These are phyloP conservation scores for Caenorhabditis sulstoni DNA, from an alignment of 2,888 invertebrate genomes.

Conservation along the genomic window DNA sequence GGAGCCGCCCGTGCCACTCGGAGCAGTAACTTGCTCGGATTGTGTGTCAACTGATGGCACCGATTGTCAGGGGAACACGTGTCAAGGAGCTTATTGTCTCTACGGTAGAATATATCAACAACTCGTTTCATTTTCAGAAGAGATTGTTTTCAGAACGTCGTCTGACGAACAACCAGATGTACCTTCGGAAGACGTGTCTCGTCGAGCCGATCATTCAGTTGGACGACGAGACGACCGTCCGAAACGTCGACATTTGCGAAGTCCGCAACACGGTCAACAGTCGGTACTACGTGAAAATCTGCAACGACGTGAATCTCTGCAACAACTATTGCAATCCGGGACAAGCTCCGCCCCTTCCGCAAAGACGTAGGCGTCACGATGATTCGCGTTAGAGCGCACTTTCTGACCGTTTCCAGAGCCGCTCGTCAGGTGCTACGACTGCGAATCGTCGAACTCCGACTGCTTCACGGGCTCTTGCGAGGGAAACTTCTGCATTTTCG, in stretches of 20 bases:
- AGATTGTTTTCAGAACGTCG: conserved; percentile 47
- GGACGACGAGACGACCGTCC: conserved; percentile 60
- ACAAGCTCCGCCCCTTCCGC: conserved; percentile 56
- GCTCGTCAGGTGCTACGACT: conserved; percentile 59
- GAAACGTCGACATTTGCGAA: conserved; percentile 61
- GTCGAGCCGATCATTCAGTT: conserved; percentile 43
- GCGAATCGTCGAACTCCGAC: conserved; percentile 42
- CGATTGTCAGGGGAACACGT: conserved; percentile 58
- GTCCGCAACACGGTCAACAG: conserved; percentile 59
- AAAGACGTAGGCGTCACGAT: conserved; percentile 57
- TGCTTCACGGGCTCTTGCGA: conserved; percentile 61
- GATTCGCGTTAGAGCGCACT: not conserved
- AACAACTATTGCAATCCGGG: conserved; percentile 65
- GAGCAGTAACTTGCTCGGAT: conserved; percentile 60
- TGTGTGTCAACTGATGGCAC: conserved; percentile 61
- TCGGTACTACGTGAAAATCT: conserved; percentile 64
- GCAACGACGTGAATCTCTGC: conserved; percentile 58
- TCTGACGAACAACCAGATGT: conserved; percentile 55
- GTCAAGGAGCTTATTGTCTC: conserved; percentile 62
- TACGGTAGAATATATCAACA: conserved; percentile 43
- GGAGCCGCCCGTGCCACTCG: conserved; percentile 28
- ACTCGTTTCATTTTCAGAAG: not conserved
- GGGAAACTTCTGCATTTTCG: conserved; percentile 61
- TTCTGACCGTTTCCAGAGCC: conserved; percentile 56
- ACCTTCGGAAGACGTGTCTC: conserved; percentile 56